Conservation (phyloP, 2,113 vertebrate species). For the Platichthys stellatus region DNA sequence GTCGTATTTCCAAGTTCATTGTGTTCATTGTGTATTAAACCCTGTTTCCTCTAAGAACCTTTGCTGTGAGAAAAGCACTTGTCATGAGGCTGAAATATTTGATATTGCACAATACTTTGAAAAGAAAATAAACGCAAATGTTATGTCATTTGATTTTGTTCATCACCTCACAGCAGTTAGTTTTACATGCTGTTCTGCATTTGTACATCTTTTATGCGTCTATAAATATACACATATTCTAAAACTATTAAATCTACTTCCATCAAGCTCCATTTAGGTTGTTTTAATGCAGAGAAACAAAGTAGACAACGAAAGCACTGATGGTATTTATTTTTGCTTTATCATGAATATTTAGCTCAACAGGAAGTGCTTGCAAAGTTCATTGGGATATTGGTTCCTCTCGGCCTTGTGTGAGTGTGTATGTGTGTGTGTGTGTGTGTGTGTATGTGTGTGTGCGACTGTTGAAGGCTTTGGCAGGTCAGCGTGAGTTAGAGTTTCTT, state of each 20-base stretch:
- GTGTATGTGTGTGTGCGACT: neutral
- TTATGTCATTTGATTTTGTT: neutral
- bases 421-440: too few species aligned
- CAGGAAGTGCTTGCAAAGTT: slow-evolving; percentile 55
- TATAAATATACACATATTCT: too few species aligned
- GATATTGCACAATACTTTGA: too few species aligned
- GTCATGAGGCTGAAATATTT: neutral
- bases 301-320: slow-evolving; percentile 30
- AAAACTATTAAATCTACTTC: too few species aligned
- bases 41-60: too few species aligned
- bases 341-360: slow-evolving; percentile 22
- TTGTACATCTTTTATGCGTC: too few species aligned
- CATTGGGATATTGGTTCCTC: slow-evolving; percentile 68
- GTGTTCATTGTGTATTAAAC: too few species aligned
- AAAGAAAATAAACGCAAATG: too few species aligned
- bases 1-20: too few species aligned
- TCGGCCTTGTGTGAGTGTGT: slow-evolving; percentile 37
- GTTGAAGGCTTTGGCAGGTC: slow-evolving; percentile 42
- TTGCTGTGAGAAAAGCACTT: too few species aligned
- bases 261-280: too few species aligned
- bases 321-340: slow-evolving; percentile 66
- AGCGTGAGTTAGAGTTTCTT: slow-evolving; percentile 80
- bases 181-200: too few species aligned
- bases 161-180: neutral
- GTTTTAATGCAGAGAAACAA: neutral